A percentile compares a stretch with the other conserved stretches of the same genome.
Conservation (phyloP, 2,888 invertebrate genomes). For the Campoplex capitator region DNA sequence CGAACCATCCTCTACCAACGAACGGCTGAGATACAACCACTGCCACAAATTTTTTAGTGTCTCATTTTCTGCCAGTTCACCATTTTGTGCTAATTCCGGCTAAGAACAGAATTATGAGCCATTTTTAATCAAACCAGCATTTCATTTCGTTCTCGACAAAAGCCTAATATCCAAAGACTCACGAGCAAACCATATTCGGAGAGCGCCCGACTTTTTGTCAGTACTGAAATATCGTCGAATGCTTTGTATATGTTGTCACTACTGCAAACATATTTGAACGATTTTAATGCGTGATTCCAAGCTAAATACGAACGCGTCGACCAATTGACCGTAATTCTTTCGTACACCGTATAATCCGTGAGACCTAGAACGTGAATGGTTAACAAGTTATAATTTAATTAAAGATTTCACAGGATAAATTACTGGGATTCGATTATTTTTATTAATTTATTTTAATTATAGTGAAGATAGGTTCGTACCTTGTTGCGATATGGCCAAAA, state of each 20-base stretch:
- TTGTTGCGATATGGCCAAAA: conserved; percentile 87
- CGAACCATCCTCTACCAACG: conserved; percentile 89
- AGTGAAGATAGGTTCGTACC: conserved; percentile 69
- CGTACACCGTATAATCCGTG: conserved; percentile 91
- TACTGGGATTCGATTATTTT: background rate
- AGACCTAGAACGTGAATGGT: conserved; percentile 82
- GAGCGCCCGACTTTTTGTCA: conserved; percentile 90
- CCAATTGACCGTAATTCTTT: conserved; percentile 93
- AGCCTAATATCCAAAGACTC: conserved; percentile 69
- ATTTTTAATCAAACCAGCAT: background rate
- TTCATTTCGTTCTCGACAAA: background rate
- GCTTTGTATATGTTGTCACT: conserved; percentile 86
- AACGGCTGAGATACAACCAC: conserved; percentile 91
- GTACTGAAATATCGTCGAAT: conserved; percentile 89
- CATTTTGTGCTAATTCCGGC: conserved; percentile 92
- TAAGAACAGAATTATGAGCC: conserved; percentile 79
- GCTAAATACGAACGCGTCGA: conserved; percentile 90
- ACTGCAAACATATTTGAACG: conserved; percentile 86
- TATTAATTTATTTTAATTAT: no score
- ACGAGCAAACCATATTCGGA: conserved; percentile 93
- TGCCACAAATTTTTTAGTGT: conserved; percentile 93
- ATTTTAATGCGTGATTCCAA: conserved; percentile 91
- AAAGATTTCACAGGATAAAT: background rate
- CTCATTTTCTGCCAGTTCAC: conserved; percentile 91
- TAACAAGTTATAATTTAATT: background rate